Evolutionary conservation across 1,140 invertebrate species (phyloP), one percentile per base, ranked within the genome.

Genomic region (Drosophila tsacasi): DNA sequence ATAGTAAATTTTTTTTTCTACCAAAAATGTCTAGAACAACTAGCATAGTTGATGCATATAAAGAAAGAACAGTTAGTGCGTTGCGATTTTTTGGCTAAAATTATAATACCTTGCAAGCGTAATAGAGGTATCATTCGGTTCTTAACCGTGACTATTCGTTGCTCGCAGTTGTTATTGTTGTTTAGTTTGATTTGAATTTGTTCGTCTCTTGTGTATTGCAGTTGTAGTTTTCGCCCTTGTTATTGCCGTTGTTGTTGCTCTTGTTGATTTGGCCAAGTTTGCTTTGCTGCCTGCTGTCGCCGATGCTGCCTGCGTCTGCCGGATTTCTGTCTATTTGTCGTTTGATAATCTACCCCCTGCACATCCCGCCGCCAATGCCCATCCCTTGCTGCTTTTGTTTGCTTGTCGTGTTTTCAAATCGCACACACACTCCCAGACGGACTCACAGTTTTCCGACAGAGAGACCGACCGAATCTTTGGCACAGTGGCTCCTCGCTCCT

Each of bases 111-210:
- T 15, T 49, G 46, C 9, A 25, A 10, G 3, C 2, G 7, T 17
- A 25, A 35, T 32, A 50, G 19, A 39, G 67, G 68, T 68, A 69
- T 68, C 50, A 6, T 2, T 3, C 3, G 17, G 23, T 47, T 69
- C 65, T 23, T 15, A 35, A 39, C 35, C 10, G 25, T 27, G 44
- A 32, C n/a, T 47, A 21, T 35, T 73, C 44, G 35, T 42, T 21
- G 42, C 10, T 17, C 21, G 10, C 37, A 21, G 35, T 57, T 40
- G 66, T 60, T 73, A 35, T 73, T 72, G 69, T 60, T 86, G 79
- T 86, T 54, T 50, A 63, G 75, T 87, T 81, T 84, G 84, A 90
- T 87, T 87, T 84, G 83, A 81, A 87, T 87, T 87, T 87, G 83
- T 90, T 84, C 71, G 84, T 52, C 84, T 81, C 81, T 74, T 71